phyloP scores from a whole-genome alignment of 2,797 vertebrate species.

The Enteromius trimaculatus region DNA sequence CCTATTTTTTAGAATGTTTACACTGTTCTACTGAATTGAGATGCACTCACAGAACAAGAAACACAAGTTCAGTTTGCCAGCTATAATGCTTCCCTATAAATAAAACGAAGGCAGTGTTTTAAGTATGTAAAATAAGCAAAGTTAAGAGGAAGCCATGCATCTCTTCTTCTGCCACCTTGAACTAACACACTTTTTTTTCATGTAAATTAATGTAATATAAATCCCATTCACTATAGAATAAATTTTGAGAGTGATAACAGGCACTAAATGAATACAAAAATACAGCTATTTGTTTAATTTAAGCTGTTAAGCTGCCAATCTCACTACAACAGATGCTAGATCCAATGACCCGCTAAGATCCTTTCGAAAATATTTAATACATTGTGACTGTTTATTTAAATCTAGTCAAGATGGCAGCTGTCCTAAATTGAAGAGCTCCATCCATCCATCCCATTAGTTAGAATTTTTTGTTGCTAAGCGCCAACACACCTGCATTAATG shows the following conservation, averaged over 20 bases:
- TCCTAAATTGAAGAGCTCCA: background rate
- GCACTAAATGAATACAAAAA: background rate
- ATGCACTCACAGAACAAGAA: background rate
- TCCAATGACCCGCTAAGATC: background rate
- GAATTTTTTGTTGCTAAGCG: background rate
- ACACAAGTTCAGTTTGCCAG: background rate
- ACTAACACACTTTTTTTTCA: background rate
- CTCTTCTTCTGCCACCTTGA: background rate
- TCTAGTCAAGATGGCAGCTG: background rate
- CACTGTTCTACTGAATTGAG: background rate
- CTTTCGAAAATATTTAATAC: background rate
- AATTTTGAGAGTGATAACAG: background rate
- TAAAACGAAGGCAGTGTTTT: background rate
- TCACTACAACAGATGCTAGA: constrained; percentile 1
- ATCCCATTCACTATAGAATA: background rate
- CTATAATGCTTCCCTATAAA: background rate
- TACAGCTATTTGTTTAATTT: background rate
- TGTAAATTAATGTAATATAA: background rate
- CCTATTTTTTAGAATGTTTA: background rate
- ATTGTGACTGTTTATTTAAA: background rate
- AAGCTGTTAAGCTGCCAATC: background rate
- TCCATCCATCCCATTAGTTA: background rate
- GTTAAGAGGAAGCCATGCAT: background rate
- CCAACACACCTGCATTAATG: background rate
- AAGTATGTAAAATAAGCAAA: background rate